Conservation (phyloP, 1,140 invertebrate genomes). For the Pogonomyrmex californicus region DNA sequence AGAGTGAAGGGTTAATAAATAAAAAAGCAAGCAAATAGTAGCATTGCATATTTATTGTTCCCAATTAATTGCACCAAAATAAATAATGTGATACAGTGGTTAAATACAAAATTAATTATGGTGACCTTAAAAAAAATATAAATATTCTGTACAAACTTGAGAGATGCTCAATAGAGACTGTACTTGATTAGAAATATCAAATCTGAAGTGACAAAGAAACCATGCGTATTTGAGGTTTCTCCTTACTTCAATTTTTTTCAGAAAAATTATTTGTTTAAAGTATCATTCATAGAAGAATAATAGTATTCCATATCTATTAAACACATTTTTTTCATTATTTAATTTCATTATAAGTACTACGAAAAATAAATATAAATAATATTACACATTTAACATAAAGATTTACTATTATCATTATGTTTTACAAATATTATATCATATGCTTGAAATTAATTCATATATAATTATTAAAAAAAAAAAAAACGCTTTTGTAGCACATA, state of each 20-base stretch:
- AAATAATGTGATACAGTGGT: constrained; percentile 74
- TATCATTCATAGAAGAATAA: background rate
- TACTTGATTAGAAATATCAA: constrained; percentile 50
- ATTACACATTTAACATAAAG: background rate
- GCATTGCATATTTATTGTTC: constrained; percentile 82
- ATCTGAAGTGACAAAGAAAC: constrained; percentile 71
- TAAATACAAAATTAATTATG: constrained; percentile 72
- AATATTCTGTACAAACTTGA: constrained; percentile 68
- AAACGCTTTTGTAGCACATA: background rate
- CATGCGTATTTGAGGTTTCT: background rate
- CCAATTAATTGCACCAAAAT: constrained; percentile 74
- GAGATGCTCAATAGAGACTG: constrained; percentile 49
- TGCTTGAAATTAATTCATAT: background rate
- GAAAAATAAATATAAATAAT: constrained; percentile 28
- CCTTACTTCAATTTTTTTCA: background rate
- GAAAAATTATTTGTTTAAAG: background rate
- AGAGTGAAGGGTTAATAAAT: constrained; percentile 82
- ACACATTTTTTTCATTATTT: constrained; percentile 11
- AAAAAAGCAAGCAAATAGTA: constrained; percentile 83
- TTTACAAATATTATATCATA: constrained; percentile 24
- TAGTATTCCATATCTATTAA: constrained; percentile 33
- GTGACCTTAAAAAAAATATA: constrained; percentile 68
- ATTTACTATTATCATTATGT: constrained; percentile 16
- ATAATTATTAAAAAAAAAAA: constrained; percentile 35
- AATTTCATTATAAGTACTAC: constrained; percentile 18